Conservation (phyloP, 2,888 invertebrate species). For the Chrysomela aeneicollis region DNA sequence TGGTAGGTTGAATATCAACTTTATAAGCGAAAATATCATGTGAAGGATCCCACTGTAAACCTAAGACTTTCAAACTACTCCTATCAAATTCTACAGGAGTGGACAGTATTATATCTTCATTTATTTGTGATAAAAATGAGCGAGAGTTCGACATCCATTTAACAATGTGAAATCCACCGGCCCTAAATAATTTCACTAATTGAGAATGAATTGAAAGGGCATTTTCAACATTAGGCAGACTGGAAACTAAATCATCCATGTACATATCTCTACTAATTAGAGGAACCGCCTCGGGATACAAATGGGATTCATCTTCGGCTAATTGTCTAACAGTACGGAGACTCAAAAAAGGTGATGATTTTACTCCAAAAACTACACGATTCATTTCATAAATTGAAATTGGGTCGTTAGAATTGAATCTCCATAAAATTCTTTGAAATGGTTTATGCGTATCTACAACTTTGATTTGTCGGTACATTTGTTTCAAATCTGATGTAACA, state of each 20-base stretch:
- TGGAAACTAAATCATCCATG: slow-evolving; percentile 1
- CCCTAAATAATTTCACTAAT: neutral
- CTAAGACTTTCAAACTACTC: neutral
- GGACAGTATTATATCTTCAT: neutral
- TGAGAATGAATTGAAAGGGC: neutral
- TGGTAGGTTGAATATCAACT: neutral
- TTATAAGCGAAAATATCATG: neutral
- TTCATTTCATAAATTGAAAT: slow-evolving; percentile 8
- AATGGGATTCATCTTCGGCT: neutral
- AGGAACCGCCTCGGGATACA: neutral
- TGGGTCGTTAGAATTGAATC: neutral
- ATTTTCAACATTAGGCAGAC: neutral
- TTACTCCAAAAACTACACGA: neutral
- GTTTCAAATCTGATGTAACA: neutral
- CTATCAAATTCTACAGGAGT: neutral
- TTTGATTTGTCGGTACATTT: slow-evolving; percentile 3
- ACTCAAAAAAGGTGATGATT: slow-evolving; percentile 4
- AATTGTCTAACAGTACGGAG: neutral
- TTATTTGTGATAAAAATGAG: neutral
- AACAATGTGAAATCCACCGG: slow-evolving; percentile 2
- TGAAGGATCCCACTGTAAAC: neutral
- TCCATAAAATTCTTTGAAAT: slow-evolving; percentile 10
- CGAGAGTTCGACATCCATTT: slow-evolving; percentile 9
- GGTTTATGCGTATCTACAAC: neutral
- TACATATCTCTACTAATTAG: neutral